Conservation (phyloP, 1,140 invertebrate genomes). For the Dendroctonus ponderosae region DNA sequence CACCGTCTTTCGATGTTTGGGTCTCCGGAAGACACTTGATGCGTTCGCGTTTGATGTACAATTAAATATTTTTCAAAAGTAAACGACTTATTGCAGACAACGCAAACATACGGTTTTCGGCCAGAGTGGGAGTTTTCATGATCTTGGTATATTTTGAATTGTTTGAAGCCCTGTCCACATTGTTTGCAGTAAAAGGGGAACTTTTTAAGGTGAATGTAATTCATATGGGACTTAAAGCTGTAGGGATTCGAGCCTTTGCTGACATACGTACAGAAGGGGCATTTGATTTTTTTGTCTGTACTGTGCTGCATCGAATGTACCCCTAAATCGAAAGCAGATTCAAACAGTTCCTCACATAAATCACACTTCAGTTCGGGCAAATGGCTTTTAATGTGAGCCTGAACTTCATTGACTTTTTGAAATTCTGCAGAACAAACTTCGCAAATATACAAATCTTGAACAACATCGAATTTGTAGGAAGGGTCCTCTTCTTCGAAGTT, state of each 20-base stretch:
- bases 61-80: conserved; percentile 69
- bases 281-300: conserved; percentile 14
- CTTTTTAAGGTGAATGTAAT: conserved; percentile 54
- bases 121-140: conserved; percentile 42
- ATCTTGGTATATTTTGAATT: conserved; percentile 28
- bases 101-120: conserved; percentile 45
- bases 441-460: conserved; percentile 27
- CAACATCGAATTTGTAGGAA: conserved; percentile 27
- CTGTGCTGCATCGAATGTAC: conserved; percentile 40
- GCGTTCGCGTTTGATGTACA: conserved; percentile 65
- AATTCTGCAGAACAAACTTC: conserved; percentile 33
- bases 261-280: conserved; percentile 35
- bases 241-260: conserved; percentile 27
- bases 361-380: conserved; percentile 37
- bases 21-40: conserved; percentile 42
- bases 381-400: conserved; percentile 39
- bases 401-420: conserved; percentile 35
- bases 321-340: conserved; percentile 41
- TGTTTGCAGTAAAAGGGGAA: conserved; percentile 33
- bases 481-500: conserved; percentile 13
- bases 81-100: conserved; percentile 55
- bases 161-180: conserved; percentile 38
- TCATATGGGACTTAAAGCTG: conserved; percentile 33
- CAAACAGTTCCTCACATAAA: conserved; percentile 38
- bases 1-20: conserved; percentile 32